Evolutionary conservation across 1,140 invertebrate genomes (phyloP).

Genomic region (Drosophila azteca): DNA sequence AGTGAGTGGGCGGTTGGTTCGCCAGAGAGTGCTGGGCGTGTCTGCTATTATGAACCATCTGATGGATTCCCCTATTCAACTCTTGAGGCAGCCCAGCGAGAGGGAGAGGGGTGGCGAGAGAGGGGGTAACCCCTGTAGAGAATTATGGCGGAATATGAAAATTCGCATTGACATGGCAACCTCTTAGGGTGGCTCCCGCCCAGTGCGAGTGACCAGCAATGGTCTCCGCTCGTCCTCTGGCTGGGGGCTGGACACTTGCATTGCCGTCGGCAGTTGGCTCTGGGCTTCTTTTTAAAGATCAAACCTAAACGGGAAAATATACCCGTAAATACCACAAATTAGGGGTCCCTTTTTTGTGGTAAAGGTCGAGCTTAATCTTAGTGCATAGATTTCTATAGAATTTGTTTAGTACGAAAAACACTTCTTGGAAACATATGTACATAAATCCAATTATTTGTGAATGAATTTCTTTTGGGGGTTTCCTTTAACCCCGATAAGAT

Average conservation of each 20-base stretch:
- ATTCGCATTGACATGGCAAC: constrained; percentile 30
- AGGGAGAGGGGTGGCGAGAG: too few species aligned
- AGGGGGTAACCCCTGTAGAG: constrained; percentile 10
- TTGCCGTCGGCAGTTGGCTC: constrained; percentile 35
- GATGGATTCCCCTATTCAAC: constrained; percentile 37
- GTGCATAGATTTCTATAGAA: too few species aligned
- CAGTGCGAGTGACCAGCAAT: constrained; percentile 21
- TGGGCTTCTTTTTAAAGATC: too few species aligned
- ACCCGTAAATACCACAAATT: too few species aligned
- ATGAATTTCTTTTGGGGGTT: constrained; percentile 12
- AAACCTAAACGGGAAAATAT: too few species aligned
- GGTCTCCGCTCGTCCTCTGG: neutral
- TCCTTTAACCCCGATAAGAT: neutral
- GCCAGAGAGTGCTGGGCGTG: constrained; percentile 20
- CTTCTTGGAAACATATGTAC: too few species aligned
- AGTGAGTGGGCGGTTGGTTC: constrained; percentile 34
- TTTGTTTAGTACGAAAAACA: neutral
- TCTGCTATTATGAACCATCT: constrained; percentile 37
- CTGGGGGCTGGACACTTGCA: constrained; percentile 33
- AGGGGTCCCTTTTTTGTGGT: too few species aligned
- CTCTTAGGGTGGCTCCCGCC: constrained; percentile 30
- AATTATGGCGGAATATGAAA: constrained; percentile 43
- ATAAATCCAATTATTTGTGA: constrained; percentile 4
- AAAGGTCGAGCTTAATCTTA: too few species aligned
- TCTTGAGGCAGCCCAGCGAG: constrained; percentile 19